Conservation (phyloP, 1,140 invertebrate genomes). For the Reticulitermes speratus region DNA sequence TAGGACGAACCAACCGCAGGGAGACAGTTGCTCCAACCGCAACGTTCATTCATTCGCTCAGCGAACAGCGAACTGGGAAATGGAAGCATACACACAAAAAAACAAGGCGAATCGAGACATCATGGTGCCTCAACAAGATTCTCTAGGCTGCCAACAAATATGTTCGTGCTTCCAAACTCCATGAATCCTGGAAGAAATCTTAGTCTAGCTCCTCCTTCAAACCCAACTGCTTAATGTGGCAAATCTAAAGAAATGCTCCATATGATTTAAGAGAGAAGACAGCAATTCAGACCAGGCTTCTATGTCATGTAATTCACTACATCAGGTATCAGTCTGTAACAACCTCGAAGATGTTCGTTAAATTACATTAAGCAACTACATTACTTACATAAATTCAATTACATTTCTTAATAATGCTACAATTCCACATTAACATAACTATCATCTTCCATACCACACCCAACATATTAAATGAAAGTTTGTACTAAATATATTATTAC, state of each 20-base stretch:
- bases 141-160: slow-evolving; percentile 4
- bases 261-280: not conserved
- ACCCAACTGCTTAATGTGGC: not conserved
- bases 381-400: no score
- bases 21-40: not conserved
- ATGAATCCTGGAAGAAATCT: not conserved
- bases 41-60: slow-evolving; percentile 27
- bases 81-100: slow-evolving; percentile 28
- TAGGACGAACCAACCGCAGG: slow-evolving; percentile 17
- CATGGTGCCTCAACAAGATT: not conserved
- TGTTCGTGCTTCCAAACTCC: slow-evolving; percentile 1
- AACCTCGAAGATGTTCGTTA: not conserved
- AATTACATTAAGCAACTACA: not conserved
- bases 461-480: not conserved
- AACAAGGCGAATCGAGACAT: slow-evolving; percentile 28
- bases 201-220: slow-evolving; percentile 4
- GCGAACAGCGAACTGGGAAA: slow-evolving; percentile 29
- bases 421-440: not conserved
- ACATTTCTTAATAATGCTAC: not conserved
- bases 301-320: not conserved
- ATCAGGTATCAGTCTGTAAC: not conserved
- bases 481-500: not conserved
- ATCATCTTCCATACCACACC: not conserved
- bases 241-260: not conserved
- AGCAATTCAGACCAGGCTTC: not conserved